These are phyloP conservation scores for Sericinus montela DNA, from an alignment of 2,888 invertebrate genomes.

Conservation along the genomic window DNA sequence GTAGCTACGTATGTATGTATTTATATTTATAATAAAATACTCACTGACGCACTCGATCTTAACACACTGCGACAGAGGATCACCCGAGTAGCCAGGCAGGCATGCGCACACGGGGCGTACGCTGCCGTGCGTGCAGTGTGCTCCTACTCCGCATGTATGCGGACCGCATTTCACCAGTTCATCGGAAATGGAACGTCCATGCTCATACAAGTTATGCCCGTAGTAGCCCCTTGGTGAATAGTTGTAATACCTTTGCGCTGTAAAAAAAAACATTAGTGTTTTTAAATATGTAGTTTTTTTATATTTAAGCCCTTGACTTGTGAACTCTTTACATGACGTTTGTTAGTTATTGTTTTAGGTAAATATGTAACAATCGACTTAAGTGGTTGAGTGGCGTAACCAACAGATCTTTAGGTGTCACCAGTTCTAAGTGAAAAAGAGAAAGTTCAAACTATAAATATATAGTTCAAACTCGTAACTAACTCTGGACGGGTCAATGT, in stretches of 20 bases:
- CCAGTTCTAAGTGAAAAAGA: no score
- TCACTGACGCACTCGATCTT: constrained; percentile 86
- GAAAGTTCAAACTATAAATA: no score
- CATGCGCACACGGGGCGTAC: constrained; percentile 90
- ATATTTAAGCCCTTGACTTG: no score
- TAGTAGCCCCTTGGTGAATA: constrained; percentile 42
- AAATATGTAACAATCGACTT: no score
- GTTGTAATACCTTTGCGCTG: constrained; percentile 62
- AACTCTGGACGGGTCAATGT: no score
- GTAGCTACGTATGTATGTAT: no score
- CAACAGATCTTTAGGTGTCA: no score
- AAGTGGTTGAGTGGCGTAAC: no score
- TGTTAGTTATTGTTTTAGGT: no score
- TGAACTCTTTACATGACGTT: no score
- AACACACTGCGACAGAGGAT: constrained; percentile 86
- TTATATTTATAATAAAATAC: constrained; percentile 28
- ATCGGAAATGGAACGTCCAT: constrained; percentile 68
- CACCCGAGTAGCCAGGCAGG: constrained; percentile 88
- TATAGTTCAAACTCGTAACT: no score
- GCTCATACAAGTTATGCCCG: constrained; percentile 61
- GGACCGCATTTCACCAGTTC: constrained; percentile 75
- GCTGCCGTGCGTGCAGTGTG: constrained; percentile 82
- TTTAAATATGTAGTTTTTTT: no score
- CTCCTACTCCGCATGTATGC: constrained; percentile 83
- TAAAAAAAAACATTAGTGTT: background rate